A percentile compares a stretch with the other conserved stretches of the same genome.
These are phyloP conservation scores for Gadopsis marmoratus DNA, from an alignment of 2,797 vertebrate genomes.

Conservation along the genomic window DNA sequence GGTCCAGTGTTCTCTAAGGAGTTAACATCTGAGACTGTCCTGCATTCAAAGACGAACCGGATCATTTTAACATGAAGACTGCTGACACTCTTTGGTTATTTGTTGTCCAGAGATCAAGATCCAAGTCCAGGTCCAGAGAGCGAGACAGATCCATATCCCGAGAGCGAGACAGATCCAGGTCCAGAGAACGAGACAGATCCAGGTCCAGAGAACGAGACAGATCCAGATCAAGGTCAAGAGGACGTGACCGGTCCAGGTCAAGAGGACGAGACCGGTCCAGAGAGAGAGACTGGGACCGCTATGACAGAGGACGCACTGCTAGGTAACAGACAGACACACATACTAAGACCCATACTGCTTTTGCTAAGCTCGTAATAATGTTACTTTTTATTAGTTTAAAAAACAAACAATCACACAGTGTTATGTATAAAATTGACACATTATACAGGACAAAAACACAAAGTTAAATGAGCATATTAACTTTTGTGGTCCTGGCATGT, in stretches of 20 bases:
- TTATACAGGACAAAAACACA: not conserved
- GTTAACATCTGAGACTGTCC: not conserved
- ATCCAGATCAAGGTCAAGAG: constrained; percentile 30
- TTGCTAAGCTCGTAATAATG: not conserved
- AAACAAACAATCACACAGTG: not conserved
- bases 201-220: constrained; percentile 52
- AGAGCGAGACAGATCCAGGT: constrained; percentile 23
- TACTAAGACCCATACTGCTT: not conserved
- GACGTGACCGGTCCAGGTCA: constrained; percentile 46
- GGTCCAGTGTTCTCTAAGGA: not conserved
- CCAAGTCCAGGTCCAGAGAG: constrained; percentile 40
- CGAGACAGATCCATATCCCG: constrained; percentile 43
- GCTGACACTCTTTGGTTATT: constrained; percentile 6
- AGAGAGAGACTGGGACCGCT: constrained; percentile 64
- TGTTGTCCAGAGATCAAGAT: constrained; percentile 45
- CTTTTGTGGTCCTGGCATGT: not conserved
- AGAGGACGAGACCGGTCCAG: constrained; percentile 32
- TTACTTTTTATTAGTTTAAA: not conserved
- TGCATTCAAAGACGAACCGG: not conserved
- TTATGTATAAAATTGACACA: not conserved
- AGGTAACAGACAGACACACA: constrained; percentile 56
- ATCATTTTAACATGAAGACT: constrained; percentile 8
- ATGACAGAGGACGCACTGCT: constrained; percentile 69
- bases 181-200: constrained; percentile 36
- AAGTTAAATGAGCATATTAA: not conserved